Percentiles rank a stretch among this genome's conserved stretches.
phyloP scores from a whole-genome alignment of 2,797 vertebrate species.

The Syngnathus rostellatus region DNA sequence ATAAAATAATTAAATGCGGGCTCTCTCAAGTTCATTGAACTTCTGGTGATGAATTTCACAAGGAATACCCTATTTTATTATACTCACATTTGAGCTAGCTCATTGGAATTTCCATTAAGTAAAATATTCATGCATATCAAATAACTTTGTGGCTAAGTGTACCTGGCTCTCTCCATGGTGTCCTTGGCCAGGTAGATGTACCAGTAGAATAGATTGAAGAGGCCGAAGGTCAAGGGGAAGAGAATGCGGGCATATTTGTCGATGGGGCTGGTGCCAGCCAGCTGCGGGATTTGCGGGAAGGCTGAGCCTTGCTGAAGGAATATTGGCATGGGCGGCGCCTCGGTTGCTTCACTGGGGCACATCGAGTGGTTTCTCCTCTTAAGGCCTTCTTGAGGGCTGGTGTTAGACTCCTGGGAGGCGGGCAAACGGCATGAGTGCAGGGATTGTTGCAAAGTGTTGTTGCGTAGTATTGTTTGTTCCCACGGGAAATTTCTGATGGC shows the following conservation, averaged over 20 bases:
- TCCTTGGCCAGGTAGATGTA: conserved; percentile 86
- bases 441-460: not conserved
- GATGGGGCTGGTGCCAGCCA: conserved; percentile 84
- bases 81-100: too few species aligned
- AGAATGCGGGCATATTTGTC: conserved; percentile 84
- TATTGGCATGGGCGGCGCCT: conserved; percentile 52
- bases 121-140: too few species aligned
- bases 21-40: too few species aligned
- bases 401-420: conserved; percentile 48
- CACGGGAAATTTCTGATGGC: conserved; percentile 28
- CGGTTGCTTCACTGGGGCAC: conserved; percentile 56
- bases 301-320: conserved; percentile 69
- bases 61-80: too few species aligned
- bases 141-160: conserved; percentile 8
- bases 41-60: too few species aligned
- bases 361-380: conserved; percentile 79
- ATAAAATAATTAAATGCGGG: not conserved
- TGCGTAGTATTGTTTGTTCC: conserved; percentile 23
- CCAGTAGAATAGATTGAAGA: conserved; percentile 92
- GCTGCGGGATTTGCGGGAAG: conserved; percentile 54
- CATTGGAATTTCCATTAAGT: too few species aligned
- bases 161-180: conserved; percentile 74
- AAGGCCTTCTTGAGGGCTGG: conserved; percentile 61
- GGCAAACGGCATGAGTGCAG: not conserved
- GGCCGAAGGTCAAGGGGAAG: conserved; percentile 83